Conservation (phyloP, 2,113 vertebrate genomes). For the Calidris pugnax region DNA sequence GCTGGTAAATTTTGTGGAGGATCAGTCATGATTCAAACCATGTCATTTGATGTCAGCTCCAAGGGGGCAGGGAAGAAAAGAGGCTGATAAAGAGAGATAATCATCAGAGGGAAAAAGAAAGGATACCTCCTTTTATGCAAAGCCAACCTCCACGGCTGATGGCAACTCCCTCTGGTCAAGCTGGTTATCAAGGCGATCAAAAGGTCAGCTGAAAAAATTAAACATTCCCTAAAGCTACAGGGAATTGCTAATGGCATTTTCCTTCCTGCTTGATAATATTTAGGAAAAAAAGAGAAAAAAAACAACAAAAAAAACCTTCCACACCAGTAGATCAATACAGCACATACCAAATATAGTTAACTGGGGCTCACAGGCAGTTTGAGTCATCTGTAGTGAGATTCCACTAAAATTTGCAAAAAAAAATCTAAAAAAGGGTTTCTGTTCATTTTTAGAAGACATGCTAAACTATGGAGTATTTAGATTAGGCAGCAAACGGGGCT, state of each 20-base stretch:
- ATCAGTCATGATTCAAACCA: background rate
- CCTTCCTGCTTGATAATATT: background rate
- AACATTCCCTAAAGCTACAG: background rate
- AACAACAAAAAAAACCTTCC: too few relatives aligned
- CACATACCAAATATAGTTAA: background rate
- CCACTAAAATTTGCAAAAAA: background rate
- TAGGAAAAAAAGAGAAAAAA: fast-evolving
- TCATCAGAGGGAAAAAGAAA: background rate
- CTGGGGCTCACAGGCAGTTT: background rate
- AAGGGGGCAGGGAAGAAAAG: background rate
- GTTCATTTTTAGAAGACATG: background rate
- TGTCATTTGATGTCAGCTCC: fast-evolving
- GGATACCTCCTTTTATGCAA: background rate
- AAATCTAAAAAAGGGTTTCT: background rate
- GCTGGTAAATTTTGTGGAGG: background rate
- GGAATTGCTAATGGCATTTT: background rate
- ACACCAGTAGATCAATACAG: background rate
- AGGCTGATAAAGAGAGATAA: background rate
- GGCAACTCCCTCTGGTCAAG: background rate
- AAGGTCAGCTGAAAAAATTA: background rate
- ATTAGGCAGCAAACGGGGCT: background rate
- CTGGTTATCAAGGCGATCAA: background rate
- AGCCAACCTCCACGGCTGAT: fast-evolving
- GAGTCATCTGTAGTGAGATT: background rate
- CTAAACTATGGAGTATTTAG: background rate